Percentiles rank a stretch among this genome's conserved stretches.
Conservation (phyloP, 2,888 invertebrate species). For the Meliscaeva auricollis region DNA sequence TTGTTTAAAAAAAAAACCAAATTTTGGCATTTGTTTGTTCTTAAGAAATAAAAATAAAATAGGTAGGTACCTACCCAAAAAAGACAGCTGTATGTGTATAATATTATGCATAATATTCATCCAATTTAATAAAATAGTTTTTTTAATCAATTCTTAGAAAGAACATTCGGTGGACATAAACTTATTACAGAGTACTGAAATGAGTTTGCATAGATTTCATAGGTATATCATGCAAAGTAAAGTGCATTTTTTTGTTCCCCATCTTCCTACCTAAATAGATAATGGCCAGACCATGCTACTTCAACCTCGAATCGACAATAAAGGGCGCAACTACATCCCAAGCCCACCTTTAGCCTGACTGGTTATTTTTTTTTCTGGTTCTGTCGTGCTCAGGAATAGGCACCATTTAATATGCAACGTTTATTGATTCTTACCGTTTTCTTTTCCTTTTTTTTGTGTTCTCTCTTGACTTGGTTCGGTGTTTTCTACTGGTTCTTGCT, state of each 20-base stretch:
- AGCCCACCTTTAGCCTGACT: conserved; percentile 53
- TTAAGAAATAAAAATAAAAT: too few relatives aligned
- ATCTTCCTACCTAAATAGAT: conserved; percentile 8
- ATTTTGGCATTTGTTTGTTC: too few relatives aligned
- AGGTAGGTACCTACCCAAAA: too few relatives aligned
- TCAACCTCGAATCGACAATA: conserved; percentile 25
- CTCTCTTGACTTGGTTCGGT: conserved; percentile 37
- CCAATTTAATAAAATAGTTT: too few relatives aligned
- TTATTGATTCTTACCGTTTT: conserved; percentile 77
- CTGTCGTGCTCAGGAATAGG: conserved; percentile 47
- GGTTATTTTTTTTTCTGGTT: conserved; percentile 15
- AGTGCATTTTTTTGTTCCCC: conserved; percentile 43
- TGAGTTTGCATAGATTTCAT: too few relatives aligned
- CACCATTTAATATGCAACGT: conserved; percentile 75
- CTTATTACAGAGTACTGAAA: too few relatives aligned
- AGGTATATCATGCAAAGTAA: neutral
- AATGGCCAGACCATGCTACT: conserved; percentile 6
- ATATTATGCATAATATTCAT: too few relatives aligned
- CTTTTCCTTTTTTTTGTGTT: conserved; percentile 47
- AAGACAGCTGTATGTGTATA: too few relatives aligned
- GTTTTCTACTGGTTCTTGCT: conserved; percentile 33
- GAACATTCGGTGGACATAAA: too few relatives aligned
- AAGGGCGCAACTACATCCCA: conserved; percentile 65
- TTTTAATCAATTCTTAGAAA: too few relatives aligned
- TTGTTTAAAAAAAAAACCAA: too few relatives aligned